Percentiles rank a stretch among this genome's conserved stretches.
phyloP scores from a whole-genome alignment of 1,140 invertebrate genomes.

The Drosophila melanica region DNA sequence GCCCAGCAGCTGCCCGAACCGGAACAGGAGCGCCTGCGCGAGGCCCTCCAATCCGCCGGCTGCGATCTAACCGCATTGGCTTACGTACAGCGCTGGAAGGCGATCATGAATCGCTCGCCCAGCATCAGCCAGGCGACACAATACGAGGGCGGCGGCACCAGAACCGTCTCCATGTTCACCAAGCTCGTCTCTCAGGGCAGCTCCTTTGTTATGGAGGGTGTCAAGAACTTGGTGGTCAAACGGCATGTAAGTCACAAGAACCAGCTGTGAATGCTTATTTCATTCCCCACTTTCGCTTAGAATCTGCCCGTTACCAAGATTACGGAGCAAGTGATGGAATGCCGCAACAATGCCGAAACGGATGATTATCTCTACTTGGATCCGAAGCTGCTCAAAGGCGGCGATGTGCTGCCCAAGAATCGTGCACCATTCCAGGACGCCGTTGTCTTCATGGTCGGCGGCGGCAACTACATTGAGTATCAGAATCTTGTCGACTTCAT shows the following conservation, averaged over 20 bases:
- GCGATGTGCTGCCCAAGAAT: conserved; percentile 88
- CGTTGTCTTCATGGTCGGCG: conserved; percentile 98
- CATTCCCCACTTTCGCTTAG: conserved; percentile 81
- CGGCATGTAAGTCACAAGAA: conserved; percentile 90
- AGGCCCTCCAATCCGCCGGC: conserved; percentile 90
- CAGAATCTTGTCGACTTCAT: conserved; percentile 98
- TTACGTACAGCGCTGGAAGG: conserved; percentile 95
- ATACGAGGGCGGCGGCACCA: conserved; percentile 97
- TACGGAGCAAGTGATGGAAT: conserved; percentile 95
- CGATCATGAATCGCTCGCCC: conserved; percentile 74
- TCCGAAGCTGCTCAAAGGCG: conserved; percentile 93
- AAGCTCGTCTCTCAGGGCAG: conserved; percentile 98
- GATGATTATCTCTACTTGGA: conserved; percentile 97
- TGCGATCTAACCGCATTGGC: conserved; percentile 93
- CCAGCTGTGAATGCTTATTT: not conserved
- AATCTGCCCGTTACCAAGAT: conserved; percentile 96
- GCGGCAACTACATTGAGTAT: conserved; percentile 99
- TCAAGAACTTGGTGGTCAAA: conserved; percentile 99
- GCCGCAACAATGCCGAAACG: conserved; percentile 90
- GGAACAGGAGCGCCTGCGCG: conserved; percentile 93
- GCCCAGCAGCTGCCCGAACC: conserved; percentile 90
- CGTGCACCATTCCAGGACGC: conserved; percentile 92
- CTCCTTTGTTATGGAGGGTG: conserved; percentile 99
- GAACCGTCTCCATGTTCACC: conserved; percentile 99
- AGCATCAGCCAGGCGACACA: conserved; percentile 86